These are phyloP conservation scores for Meliscaeva auricollis DNA, from an alignment of 2,888 invertebrate genomes.

Conservation along the genomic window DNA sequence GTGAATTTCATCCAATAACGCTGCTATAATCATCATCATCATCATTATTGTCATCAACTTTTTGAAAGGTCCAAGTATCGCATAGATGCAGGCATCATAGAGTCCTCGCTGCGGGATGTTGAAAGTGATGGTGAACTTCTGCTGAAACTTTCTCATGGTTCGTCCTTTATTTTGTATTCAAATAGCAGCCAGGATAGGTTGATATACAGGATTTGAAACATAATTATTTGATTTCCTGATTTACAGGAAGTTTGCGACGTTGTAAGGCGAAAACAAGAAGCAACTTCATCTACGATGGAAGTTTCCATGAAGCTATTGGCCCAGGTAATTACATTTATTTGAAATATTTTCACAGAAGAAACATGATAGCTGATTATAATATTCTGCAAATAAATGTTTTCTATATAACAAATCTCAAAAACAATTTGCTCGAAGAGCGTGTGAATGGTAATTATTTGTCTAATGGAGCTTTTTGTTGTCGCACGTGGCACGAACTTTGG, in stretches of 20 bases:
- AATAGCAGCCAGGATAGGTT: background rate
- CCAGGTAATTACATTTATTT: slow-evolving; percentile 78
- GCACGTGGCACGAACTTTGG: background rate
- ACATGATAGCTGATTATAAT: no score
- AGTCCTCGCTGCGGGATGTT: slow-evolving; percentile 49
- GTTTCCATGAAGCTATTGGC: slow-evolving; percentile 81
- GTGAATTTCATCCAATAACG: no score
- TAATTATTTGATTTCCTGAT: slow-evolving; percentile 36
- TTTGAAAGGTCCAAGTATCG: slow-evolving; percentile 53
- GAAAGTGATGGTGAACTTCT: slow-evolving; percentile 47
- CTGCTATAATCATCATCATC: no score
- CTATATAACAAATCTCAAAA: no score
- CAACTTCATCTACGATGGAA: slow-evolving; percentile 79
- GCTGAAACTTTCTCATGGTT: slow-evolving; percentile 30
- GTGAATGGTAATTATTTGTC: background rate
- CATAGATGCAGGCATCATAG: slow-evolving; percentile 50
- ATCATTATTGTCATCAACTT: slow-evolving; percentile 1
- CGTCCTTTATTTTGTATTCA: background rate
- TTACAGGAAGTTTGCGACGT: slow-evolving; percentile 76
- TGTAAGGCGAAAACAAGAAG: slow-evolving; percentile 77
- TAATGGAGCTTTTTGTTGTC: background rate
- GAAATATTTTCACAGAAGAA: no score
- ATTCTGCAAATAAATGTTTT: no score
- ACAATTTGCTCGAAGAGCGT: background rate
- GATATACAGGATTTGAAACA: no score